Evolutionary conservation across 2,113 vertebrate species (phyloP), one percentile per base, ranked within the genome.

Genomic region (Triplophysa tibetana): DNA sequence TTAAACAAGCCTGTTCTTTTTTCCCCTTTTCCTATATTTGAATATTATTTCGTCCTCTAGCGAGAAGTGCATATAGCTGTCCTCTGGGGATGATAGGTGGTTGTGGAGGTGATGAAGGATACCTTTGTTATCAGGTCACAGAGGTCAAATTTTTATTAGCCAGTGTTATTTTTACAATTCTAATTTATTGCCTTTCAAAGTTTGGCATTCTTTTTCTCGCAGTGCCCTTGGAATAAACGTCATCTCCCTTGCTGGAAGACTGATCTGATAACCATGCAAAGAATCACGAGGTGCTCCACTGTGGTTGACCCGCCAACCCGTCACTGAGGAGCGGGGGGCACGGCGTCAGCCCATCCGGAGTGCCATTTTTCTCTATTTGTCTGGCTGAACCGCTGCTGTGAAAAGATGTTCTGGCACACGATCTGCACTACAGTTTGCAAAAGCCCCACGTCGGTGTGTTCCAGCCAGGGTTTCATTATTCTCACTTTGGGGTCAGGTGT

Each of bases 401-500:
- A 74, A 65, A 60, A 41, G 23, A 56, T 74, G 52, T 75, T 75
- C 17, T 81, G 79, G 41, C 58, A 10, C 19, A 8, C 29, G 19
- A 69, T 61, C 54, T 14, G 3, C 38, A 43, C 64, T 61, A 38
- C 9, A 2, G 50, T 74, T 75, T 67, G 52, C 45, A 45, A 19
- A 58, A 26, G 19, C 29, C 23, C 72, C 79, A 33, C 3, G 14
- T 19, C 16, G 64, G 50, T 75, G 6, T 23, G 64, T 76, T 81
- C 54, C 64, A 69, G 70, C 79, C 70, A 75, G 70, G 41, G 52
- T 23, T 72, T 81, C 54, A 67, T 81, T 69, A 61, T 76, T 76
- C 65, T 77, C 19, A 62, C 79, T 68, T 68, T 43, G 50, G 65
- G 79, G 79, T 81, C 79, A 76, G 72, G 70, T 67, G 29, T 69